These are phyloP conservation scores for Galeopsomyia nigrocyanea DNA, from an alignment of 2,888 invertebrate genomes.

Conservation along the genomic window DNA sequence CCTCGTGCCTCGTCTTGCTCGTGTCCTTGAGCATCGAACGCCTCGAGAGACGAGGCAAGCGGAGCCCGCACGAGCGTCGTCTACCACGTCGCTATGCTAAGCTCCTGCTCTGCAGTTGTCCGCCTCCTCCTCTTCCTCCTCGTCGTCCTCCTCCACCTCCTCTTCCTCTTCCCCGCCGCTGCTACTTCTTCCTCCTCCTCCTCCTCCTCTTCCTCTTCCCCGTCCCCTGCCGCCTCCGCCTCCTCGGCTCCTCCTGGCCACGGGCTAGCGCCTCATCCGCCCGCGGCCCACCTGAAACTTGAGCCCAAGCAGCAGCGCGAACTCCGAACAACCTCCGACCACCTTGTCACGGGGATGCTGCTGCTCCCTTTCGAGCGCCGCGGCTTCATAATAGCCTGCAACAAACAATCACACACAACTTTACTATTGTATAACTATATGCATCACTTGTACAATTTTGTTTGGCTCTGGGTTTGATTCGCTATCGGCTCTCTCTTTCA, in stretches of 20 bases:
- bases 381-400: constrained; percentile 55
- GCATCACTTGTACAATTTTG: background rate
- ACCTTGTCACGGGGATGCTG: constrained; percentile 51
- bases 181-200: constrained; percentile 13
- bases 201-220: constrained; percentile 23
- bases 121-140: constrained; percentile 49
- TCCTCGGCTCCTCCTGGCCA: constrained; percentile 3
- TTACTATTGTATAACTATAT: background rate
- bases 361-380: constrained; percentile 48
- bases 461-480: background rate
- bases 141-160: constrained; percentile 52
- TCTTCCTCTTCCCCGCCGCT: background rate
- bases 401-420: constrained; percentile 24
- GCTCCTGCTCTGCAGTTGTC: constrained; percentile 51
- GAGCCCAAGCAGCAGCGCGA: constrained; percentile 27
- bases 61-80: constrained; percentile 27
- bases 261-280: constrained; percentile 56
- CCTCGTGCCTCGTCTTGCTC: constrained; percentile 58
- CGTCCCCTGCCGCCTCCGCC: constrained; percentile 17
- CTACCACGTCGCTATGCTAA: constrained; percentile 2
- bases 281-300: constrained; percentile 53
- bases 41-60: constrained; percentile 46
- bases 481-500: too few species aligned
- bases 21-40: constrained; percentile 66
- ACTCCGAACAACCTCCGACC: constrained; percentile 58